A percentile compares a stretch with the other conserved stretches of the same genome.
Evolutionary conservation across 2,888 invertebrate species (phyloP).

Genomic region (Nephrotoma guestfalica): DNA sequence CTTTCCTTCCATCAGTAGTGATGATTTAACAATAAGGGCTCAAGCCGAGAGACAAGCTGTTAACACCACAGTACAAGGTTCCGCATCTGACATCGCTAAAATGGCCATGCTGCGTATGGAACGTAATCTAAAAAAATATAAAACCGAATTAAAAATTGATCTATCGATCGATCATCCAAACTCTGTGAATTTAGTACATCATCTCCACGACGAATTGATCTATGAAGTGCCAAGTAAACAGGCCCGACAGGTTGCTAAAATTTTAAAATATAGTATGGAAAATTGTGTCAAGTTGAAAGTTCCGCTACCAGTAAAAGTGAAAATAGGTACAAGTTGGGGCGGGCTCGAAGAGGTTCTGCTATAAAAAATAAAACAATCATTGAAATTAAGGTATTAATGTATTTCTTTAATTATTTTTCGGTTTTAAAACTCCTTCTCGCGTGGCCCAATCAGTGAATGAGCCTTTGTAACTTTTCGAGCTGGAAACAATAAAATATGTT

Average conservation of each 20-base stretch:
- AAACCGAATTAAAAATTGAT: conserved; percentile 16
- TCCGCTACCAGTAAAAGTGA: conserved; percentile 78
- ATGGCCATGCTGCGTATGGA: conserved; percentile 74
- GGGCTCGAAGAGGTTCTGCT: conserved; percentile 21
- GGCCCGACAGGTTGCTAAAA: conserved; percentile 39
- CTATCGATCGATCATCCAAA: conserved; percentile 8
- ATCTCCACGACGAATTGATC: conserved; percentile 92
- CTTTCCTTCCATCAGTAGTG: conserved; percentile 57
- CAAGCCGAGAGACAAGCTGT: conserved; percentile 93
- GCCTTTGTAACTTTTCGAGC: conserved; percentile 27
- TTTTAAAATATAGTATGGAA: conserved; percentile 71
- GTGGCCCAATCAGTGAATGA: conserved; percentile 31
- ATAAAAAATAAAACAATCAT: conserved; percentile 10
- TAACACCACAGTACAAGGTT: conserved; percentile 91
- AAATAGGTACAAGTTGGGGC: conserved; percentile 73
- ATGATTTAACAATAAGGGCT: neutral
- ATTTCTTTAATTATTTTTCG: neutral
- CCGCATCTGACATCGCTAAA: conserved; percentile 92
- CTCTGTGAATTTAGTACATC: conserved; percentile 49
- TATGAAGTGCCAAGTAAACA: conserved; percentile 64
- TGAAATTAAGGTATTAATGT: neutral
- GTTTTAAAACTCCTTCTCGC: conserved; percentile 17
- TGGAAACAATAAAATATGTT: conserved; percentile 12
- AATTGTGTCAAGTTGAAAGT: conserved; percentile 54
- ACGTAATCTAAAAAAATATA: conserved; percentile 35